Conservation (phyloP, 2,797 vertebrate genomes). For the Phoeniculus purpureus region DNA sequence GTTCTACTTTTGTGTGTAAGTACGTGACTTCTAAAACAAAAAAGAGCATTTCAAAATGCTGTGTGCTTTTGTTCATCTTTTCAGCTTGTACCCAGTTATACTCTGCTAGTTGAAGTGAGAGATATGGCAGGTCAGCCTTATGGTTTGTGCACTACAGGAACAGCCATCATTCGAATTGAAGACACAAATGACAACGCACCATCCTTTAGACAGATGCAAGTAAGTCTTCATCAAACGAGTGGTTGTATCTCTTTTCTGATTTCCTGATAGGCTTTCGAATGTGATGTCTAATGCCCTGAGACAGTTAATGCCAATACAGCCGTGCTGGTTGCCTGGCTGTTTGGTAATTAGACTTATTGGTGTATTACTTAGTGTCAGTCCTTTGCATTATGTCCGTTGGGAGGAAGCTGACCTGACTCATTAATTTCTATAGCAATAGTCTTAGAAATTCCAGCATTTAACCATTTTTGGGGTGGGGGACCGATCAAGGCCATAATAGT, state of each 20-base stretch:
- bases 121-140: slow-evolving; percentile 80
- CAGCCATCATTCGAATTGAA: slow-evolving; percentile 76
- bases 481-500: too few relatives aligned
- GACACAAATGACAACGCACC: slow-evolving; percentile 91
- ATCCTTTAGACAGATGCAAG: slow-evolving; percentile 76
- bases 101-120: slow-evolving; percentile 78
- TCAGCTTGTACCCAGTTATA: slow-evolving; percentile 78
- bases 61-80: slow-evolving; percentile 32
- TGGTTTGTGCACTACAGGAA: slow-evolving; percentile 81
- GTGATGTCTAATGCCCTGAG: background rate
- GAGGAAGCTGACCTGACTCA: background rate
- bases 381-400: background rate
- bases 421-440: background rate
- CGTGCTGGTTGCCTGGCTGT: background rate
- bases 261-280: background rate
- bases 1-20: background rate
- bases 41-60: background rate
- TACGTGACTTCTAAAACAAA: background rate
- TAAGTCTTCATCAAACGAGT: slow-evolving; percentile 76
- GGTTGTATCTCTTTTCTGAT: background rate
- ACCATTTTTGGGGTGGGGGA: background rate
- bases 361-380: background rate
- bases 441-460: background rate
- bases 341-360: background rate
- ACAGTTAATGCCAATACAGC: background rate